Conservation (phyloP, 2,888 invertebrate species). For the Yponomeuta cagnagella region DNA sequence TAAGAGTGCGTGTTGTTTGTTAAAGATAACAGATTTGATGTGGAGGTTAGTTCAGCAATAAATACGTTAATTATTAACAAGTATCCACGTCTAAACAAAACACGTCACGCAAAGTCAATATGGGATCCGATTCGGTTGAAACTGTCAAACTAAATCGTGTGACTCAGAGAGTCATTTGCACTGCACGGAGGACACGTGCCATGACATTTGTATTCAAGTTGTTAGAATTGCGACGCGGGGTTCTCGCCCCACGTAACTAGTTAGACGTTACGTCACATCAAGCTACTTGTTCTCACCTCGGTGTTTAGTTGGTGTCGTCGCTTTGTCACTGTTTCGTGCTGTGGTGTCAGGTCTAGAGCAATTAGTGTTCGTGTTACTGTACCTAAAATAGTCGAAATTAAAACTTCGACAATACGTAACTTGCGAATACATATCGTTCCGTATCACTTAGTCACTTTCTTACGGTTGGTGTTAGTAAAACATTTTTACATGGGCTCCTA, state of each 20-base stretch:
- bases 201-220: neutral
- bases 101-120: neutral
- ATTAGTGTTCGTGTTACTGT: constrained; percentile 50
- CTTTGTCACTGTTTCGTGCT: constrained; percentile 47
- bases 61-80: neutral
- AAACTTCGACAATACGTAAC: constrained; percentile 37
- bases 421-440: constrained; percentile 64
- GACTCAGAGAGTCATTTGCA: neutral
- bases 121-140: neutral
- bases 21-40: constrained; percentile 5
- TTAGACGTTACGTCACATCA: constrained; percentile 40
- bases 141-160: neutral
- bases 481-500: constrained; percentile 33
- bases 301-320: constrained; percentile 72
- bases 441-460: constrained; percentile 46
- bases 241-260: constrained; percentile 33
- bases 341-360: constrained; percentile 48
- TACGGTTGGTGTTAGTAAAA: constrained; percentile 34
- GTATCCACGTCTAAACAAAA: neutral
- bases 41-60: constrained; percentile 1
- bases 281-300: constrained; percentile 35
- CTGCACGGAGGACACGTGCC: neutral
- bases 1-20: neutral
- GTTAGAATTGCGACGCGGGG: constrained; percentile 24
- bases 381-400: constrained; percentile 29